Conservation (phyloP, 2,888 invertebrate genomes). For the Drosophila incognita region DNA sequence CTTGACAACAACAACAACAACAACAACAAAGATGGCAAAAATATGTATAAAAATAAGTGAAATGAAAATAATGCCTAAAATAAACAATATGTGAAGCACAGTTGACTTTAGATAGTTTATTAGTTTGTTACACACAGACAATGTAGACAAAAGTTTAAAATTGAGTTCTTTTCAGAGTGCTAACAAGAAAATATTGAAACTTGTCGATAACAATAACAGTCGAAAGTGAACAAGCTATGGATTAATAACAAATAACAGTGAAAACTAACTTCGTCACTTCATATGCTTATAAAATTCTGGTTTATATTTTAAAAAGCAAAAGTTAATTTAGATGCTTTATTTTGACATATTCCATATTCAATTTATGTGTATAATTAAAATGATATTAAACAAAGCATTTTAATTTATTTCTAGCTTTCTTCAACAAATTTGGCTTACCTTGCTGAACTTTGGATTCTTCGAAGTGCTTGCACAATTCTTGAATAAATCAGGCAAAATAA, state of each 20-base stretch:
- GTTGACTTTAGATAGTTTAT: slow-evolving; percentile 22
- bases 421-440: neutral
- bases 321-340: neutral
- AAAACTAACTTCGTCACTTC: neutral
- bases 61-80: slow-evolving; percentile 20
- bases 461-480: slow-evolving; percentile 8
- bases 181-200: neutral
- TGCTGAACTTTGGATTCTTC: neutral
- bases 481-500: slow-evolving; percentile 39
- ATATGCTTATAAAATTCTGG: neutral
- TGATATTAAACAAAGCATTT: neutral
- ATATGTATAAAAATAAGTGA: slow-evolving; percentile 11
- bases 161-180: neutral
- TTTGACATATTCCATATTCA: neutral
- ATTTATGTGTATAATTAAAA: neutral
- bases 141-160: neutral
- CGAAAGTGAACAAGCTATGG: neutral
- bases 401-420: neutral
- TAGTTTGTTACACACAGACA: slow-evolving; percentile 9
- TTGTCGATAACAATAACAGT: neutral
- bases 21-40: neutral
- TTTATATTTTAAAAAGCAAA: neutral
- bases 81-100: slow-evolving; percentile 21
- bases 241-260: neutral
- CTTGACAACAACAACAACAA: slow-evolving; percentile 19